Percentiles rank a stretch among this genome's conserved stretches.
Conservation (phyloP, 2,888 invertebrate genomes). For the Tortrix viridana region DNA sequence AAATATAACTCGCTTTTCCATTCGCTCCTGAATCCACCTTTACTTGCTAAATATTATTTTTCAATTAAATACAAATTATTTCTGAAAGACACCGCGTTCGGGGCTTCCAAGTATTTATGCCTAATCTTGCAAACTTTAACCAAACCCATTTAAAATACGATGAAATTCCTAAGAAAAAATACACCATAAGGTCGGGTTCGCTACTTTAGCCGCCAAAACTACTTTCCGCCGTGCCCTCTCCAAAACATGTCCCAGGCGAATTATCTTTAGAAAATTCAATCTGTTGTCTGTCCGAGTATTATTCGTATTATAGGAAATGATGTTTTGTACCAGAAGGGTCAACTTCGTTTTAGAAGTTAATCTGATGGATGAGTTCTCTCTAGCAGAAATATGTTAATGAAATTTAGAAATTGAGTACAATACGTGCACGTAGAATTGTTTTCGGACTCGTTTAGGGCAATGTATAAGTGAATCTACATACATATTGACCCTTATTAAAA, state of each 20-base stretch:
- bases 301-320: conserved; percentile 19
- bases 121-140: too few relatives aligned
- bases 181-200: neutral
- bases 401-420: neutral
- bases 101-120: too few relatives aligned
- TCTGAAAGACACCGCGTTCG: too few relatives aligned
- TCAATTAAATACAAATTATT: too few relatives aligned
- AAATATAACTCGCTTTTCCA: too few relatives aligned
- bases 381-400: neutral
- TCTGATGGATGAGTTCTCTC: neutral
- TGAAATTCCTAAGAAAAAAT: conserved; percentile 4
- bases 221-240: neutral
- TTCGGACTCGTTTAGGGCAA: too few relatives aligned
- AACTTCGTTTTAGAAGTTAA: conserved; percentile 2
- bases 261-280: conserved; percentile 30
- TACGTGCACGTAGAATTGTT: neutral
- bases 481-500: too few relatives aligned
- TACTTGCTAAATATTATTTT: too few relatives aligned
- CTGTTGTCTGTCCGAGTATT: conserved; percentile 11
- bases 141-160: neutral
- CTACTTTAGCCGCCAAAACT: conserved; percentile 11
- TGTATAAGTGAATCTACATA: too few relatives aligned
- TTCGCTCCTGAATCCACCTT: too few relatives aligned
- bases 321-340: conserved; percentile 16
- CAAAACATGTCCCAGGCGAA: conserved; percentile 6